Conservation (phyloP, 2,113 vertebrate genomes). For the Sclerurus mexicanus region DNA sequence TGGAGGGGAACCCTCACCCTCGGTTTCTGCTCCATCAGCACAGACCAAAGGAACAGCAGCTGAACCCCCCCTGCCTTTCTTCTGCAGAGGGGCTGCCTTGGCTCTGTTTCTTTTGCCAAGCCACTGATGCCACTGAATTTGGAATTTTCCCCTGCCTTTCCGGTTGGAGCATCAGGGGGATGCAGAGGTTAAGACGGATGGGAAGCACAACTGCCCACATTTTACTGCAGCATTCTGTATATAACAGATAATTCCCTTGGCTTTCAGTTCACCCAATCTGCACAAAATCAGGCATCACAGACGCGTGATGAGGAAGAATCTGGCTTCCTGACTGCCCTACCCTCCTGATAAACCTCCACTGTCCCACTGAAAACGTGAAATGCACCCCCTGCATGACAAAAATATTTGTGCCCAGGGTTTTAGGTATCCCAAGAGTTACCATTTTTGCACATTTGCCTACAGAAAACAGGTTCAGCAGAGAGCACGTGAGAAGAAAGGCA, state of each 20-base stretch:
- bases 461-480: not conserved
- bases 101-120: not conserved
- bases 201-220: not conserved
- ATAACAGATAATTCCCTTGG: not conserved
- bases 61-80: not conserved
- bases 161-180: fast-evolving
- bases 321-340: not conserved
- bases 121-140: not conserved
- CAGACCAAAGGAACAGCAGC: fast-evolving
- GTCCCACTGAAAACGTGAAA: not conserved
- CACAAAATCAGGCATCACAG: not conserved
- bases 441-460: not conserved
- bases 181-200: not conserved
- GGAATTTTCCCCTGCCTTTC: not conserved
- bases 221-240: not conserved
- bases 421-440: not conserved
- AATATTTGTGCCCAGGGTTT: not conserved
- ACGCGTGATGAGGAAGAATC: not conserved
- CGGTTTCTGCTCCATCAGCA: not conserved
- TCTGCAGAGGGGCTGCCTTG: not conserved
- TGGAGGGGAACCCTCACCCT: not conserved
- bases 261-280: not conserved
- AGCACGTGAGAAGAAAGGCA: fast-evolving
- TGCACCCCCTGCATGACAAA: fast-evolving
- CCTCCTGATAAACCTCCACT: not conserved